phyloP scores from a whole-genome alignment of 2,888 invertebrate species.

The Drosophila cognata region DNA sequence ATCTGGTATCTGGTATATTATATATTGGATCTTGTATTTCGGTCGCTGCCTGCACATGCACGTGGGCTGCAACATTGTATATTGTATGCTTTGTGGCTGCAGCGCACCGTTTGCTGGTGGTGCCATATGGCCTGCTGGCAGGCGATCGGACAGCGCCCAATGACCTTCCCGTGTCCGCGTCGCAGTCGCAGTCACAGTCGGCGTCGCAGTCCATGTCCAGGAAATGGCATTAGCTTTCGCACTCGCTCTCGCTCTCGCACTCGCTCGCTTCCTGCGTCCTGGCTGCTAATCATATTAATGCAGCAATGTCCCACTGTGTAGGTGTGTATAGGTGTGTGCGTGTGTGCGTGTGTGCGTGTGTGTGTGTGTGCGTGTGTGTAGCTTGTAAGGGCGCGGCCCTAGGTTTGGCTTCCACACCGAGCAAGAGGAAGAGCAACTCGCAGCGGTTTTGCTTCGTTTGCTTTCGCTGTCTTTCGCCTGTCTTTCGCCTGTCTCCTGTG shows the following conservation, averaged over 20 bases:
- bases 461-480: conserved; percentile 32
- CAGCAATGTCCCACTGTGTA: conserved; percentile 50
- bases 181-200: conserved; percentile 9
- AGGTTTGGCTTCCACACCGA: conserved; percentile 57
- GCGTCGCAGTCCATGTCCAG: conserved; percentile 24
- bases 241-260: conserved; percentile 13
- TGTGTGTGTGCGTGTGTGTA: conserved; percentile 38
- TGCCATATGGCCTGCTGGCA: conserved; percentile 65
- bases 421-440: conserved; percentile 18
- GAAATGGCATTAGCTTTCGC: conserved; percentile 70
- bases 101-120: not conserved
- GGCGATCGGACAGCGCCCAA: conserved; percentile 51
- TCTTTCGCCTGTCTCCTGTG: conserved; percentile 12
- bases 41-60: conserved; percentile 40
- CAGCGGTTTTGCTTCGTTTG: conserved; percentile 30
- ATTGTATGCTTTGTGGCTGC: not conserved
- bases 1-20: conserved; percentile 5
- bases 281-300: conserved; percentile 76
- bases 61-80: conserved; percentile 46
- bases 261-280: conserved; percentile 16
- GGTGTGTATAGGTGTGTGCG: conserved; percentile 9
- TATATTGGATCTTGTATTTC: conserved; percentile 23
- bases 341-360: conserved; percentile 32
- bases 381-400: conserved; percentile 53
- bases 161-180: conserved; percentile 70